Percentiles rank a stretch among this genome's conserved stretches.
Evolutionary conservation across 2,113 vertebrate genomes (phyloP).

Genomic region (Synodontis membranacea): DNA sequence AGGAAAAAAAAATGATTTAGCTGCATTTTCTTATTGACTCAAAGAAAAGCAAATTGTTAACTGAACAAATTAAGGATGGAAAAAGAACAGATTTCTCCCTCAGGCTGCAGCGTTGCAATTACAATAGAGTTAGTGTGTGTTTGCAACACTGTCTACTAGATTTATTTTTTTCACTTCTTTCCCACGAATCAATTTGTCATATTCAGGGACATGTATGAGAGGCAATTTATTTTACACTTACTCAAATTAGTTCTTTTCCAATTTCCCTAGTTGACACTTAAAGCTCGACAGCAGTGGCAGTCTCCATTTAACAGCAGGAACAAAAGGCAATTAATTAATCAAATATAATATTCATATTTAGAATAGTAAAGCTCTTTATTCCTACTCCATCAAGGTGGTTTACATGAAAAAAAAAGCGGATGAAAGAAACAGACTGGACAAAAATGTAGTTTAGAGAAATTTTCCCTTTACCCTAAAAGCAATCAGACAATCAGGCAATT

Average conservation of each 20-base stretch:
- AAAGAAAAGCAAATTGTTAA: constrained; percentile 67
- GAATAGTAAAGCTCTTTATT: constrained; percentile 70
- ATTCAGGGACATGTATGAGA: constrained; percentile 70
- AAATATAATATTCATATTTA: constrained; percentile 73
- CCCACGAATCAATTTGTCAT: constrained; percentile 75
- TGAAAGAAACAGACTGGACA: not conserved
- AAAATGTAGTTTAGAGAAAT: not conserved
- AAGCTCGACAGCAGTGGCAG: constrained; percentile 30
- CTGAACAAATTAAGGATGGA: constrained; percentile 71
- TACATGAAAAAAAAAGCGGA: constrained; percentile 1
- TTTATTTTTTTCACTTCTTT: constrained; percentile 50
- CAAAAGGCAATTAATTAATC: constrained; percentile 74
- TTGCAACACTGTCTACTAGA: constrained; percentile 66
- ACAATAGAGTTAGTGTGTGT: constrained; percentile 66
- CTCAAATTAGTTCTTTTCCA: constrained; percentile 74
- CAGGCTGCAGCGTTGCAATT: constrained; percentile 68
- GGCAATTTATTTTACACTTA: constrained; percentile 76
- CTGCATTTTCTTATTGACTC: constrained; percentile 63
- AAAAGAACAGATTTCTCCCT: constrained; percentile 56
- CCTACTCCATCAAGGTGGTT: constrained; percentile 58
- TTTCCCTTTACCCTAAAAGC: not conserved
- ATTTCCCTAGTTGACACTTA: constrained; percentile 72
- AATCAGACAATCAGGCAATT: not conserved
- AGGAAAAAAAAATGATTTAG: constrained; percentile 47
- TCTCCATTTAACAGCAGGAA: constrained; percentile 24